Conservation (phyloP, 2,888 invertebrate species). For the Eristalinus sepulchralis region DNA sequence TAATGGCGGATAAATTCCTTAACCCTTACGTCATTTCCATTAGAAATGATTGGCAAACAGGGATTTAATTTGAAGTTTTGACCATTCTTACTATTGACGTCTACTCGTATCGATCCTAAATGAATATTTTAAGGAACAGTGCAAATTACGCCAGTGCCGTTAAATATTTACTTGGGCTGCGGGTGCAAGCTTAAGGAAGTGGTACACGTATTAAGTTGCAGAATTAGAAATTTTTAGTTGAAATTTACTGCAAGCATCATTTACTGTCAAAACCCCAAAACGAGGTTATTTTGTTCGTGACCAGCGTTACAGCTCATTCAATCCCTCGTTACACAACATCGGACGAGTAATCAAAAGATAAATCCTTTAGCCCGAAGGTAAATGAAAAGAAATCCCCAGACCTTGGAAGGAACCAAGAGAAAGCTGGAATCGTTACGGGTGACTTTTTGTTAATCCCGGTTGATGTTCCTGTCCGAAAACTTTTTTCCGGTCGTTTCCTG, state of each 20-base stretch:
- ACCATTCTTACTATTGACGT: too few relatives aligned
- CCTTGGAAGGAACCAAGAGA: not conserved
- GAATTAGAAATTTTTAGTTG: too few relatives aligned
- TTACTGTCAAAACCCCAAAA: not conserved
- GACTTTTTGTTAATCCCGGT: not conserved
- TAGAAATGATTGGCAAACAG: too few relatives aligned
- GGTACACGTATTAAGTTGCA: too few relatives aligned
- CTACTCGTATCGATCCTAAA: too few relatives aligned
- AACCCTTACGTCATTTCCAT: too few relatives aligned
- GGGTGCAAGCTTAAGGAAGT: too few relatives aligned
- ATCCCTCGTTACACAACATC: not conserved
- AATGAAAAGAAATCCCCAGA: not conserved
- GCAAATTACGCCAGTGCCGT: too few relatives aligned
- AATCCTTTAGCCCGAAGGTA: not conserved
- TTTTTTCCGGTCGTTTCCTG: not conserved
- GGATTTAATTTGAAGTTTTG: too few relatives aligned
- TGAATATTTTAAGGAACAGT: too few relatives aligned
- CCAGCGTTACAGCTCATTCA: not conserved
- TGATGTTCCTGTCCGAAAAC: not conserved
- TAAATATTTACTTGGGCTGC: too few relatives aligned
- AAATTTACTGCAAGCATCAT: not conserved
- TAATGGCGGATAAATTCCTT: not conserved
- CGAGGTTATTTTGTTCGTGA: not conserved
- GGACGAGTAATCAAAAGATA: not conserved
- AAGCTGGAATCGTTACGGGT: not conserved